Evolutionary conservation across 2,797 vertebrate genomes (phyloP), one percentile per base, ranked within the genome.

Genomic region (Cryptoprocta ferox): DNA sequence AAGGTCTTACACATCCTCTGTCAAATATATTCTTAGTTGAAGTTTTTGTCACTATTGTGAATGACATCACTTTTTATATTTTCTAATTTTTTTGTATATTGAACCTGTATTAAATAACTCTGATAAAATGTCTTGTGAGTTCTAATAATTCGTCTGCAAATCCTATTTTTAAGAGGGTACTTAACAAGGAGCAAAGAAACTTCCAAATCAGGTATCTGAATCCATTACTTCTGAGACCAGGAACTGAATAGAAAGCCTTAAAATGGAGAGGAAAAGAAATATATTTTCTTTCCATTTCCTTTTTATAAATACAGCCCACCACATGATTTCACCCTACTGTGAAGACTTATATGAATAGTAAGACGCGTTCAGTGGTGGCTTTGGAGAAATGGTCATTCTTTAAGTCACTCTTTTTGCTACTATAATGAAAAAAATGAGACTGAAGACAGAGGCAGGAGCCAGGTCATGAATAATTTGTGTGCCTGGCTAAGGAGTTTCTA

Each of bases 111-210:
- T 11, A 2, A 88, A 15, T 66, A 94, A 73, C 35, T 91, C 1
- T 89, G 50, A 37, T 92, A 5, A 95, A 84, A 88, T 94, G 5
- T 81, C 61, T 56, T 85, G 4, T 66, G 56, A 84, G 14, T 73
- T 21, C 65, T 32, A 89, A 59, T 37, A 95, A 87, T 70, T 94
- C 73, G n/a, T 56, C 26, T 89, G 4, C 35, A 96, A 96, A 83
- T 48, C 6, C 88, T 42, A 37, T 37, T 86, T 86, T 91, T 82
- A 83, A 93, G n/a, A 94, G 5, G 50, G 5, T 86, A 88, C 10
- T 92, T 96, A 87, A 79, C 13, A 87, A 95, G 90, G 45, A 18
- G 15, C 48, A 92, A 96, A 79, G 79, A 48, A 80, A 87, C 35
- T 87, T 94, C 35, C 70, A 84, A 65, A 90, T 89, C 80, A 59